A percentile compares a stretch with the other conserved stretches of the same genome.
phyloP scores from a whole-genome alignment of 2,888 invertebrate genomes.

The Mesorhabditis spiculigera region DNA sequence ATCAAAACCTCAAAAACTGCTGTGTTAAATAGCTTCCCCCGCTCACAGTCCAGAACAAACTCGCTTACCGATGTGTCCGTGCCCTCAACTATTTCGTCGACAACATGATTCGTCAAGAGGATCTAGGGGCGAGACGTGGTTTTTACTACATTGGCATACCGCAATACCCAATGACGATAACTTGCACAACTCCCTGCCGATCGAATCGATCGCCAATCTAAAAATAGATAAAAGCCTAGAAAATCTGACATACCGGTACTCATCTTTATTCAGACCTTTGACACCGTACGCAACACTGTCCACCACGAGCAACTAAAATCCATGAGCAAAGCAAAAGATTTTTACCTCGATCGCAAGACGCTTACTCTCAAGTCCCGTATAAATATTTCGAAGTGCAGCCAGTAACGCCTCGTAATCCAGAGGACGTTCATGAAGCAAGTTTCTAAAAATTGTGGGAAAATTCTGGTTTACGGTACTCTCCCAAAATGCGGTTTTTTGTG shows the following conservation, averaged over 20 bases:
- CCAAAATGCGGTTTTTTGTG: too few relatives aligned
- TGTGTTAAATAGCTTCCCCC: too few relatives aligned
- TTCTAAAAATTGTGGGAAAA: neutral
- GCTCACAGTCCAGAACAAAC: too few relatives aligned
- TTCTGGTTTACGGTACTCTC: too few relatives aligned
- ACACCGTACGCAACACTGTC: slow-evolving; percentile 4
- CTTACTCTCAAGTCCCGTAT: too few relatives aligned
- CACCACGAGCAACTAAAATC: slow-evolving; percentile 1
- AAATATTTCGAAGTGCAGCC: neutral
- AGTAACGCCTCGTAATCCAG: neutral
- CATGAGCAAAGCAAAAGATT: too few relatives aligned
- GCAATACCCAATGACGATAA: neutral
- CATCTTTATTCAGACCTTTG: neutral
- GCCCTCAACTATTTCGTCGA: neutral
- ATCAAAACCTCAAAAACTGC: too few relatives aligned
- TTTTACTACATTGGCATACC: neutral
- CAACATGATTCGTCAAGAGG: neutral
- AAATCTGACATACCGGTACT: neutral
- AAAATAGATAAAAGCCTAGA: neutral
- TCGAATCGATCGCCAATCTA: neutral
- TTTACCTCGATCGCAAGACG: too few relatives aligned
- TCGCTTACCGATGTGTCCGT: neutral
- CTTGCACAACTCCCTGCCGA: neutral
- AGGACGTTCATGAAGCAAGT: neutral
- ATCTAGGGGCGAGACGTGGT: neutral